phyloP scores from a whole-genome alignment of 2,888 invertebrate genomes.

The Drosophila macrospina region DNA sequence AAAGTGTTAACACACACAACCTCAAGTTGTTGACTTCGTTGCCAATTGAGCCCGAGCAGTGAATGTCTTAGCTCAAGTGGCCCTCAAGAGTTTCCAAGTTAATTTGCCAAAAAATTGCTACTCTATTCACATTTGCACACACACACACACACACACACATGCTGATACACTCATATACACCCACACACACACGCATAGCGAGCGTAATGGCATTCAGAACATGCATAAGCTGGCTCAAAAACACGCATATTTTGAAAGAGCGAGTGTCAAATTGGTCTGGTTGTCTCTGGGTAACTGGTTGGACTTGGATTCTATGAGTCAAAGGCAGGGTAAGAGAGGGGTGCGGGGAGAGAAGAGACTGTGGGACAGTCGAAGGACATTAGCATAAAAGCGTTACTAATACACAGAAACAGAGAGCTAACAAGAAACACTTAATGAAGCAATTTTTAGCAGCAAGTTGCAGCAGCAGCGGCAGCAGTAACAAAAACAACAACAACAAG shows the following conservation, averaged over 20 bases:
- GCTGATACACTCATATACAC: background rate
- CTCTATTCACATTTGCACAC: constrained; percentile 35
- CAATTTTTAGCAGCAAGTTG: constrained; percentile 72
- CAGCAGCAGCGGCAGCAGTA: constrained; percentile 34
- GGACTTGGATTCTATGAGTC: constrained; percentile 27
- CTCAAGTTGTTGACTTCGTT: constrained; percentile 2
- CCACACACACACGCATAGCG: background rate
- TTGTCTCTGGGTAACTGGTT: constrained; percentile 22
- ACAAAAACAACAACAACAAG: constrained; percentile 21
- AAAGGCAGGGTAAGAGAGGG: background rate
- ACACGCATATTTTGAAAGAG: constrained; percentile 56
- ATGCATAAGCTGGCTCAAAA: constrained; percentile 60
- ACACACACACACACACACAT: constrained; percentile 5
- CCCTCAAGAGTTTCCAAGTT: constrained; percentile 45
- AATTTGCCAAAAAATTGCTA: constrained; percentile 59
- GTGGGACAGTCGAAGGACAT: constrained; percentile 70
- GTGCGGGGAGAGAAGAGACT: constrained; percentile 1
- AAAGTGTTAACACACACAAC: constrained; percentile 10
- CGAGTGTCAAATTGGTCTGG: constrained; percentile 54
- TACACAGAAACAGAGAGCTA: constrained; percentile 68
- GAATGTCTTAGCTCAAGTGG: constrained; percentile 11
- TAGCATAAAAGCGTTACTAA: constrained; percentile 80
- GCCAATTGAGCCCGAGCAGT: constrained; percentile 25
- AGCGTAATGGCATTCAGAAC: constrained; percentile 36
- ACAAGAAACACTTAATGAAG: constrained; percentile 82